Evolutionary conservation across 2,888 invertebrate species (phyloP).

Genomic region (Diarsia mendica): DNA sequence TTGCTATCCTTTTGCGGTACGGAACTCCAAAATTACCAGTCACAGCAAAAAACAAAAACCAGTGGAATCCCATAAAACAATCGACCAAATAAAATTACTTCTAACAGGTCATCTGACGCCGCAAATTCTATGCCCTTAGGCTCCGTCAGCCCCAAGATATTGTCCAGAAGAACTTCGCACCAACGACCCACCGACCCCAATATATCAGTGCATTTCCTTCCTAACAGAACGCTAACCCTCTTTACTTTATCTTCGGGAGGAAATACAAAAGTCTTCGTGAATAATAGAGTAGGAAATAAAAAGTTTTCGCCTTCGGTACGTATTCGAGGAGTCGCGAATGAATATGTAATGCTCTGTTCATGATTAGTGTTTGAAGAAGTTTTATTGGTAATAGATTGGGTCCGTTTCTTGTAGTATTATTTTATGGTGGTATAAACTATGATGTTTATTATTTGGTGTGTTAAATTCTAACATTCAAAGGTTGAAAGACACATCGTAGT

Average conservation of each 20-base stretch:
- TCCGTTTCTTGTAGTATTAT: neutral
- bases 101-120: conserved; percentile 30
- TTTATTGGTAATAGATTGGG: conserved; percentile 38
- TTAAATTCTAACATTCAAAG: too few relatives aligned
- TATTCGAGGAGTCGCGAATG: conserved; percentile 41
- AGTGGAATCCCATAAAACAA: conserved; percentile 1
- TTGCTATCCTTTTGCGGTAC: too few relatives aligned
- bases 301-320: conserved; percentile 42
- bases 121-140: conserved; percentile 38
- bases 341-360: conserved; percentile 47
- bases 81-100: conserved; percentile 32
- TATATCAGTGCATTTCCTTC: conserved; percentile 70
- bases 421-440: neutral
- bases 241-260: conserved; percentile 62
- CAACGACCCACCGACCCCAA: conserved; percentile 61
- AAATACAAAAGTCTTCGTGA: conserved; percentile 65
- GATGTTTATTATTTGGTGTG: neutral
- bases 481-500: too few relatives aligned
- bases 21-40: neutral
- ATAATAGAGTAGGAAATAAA: conserved; percentile 64
- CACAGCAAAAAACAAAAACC: neutral
- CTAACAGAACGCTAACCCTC: conserved; percentile 59
- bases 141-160: conserved; percentile 15
- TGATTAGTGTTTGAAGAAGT: conserved; percentile 46
- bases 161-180: conserved; percentile 38